phyloP scores from a whole-genome alignment of 2,113 vertebrate species.

The Siniperca chuatsi region DNA sequence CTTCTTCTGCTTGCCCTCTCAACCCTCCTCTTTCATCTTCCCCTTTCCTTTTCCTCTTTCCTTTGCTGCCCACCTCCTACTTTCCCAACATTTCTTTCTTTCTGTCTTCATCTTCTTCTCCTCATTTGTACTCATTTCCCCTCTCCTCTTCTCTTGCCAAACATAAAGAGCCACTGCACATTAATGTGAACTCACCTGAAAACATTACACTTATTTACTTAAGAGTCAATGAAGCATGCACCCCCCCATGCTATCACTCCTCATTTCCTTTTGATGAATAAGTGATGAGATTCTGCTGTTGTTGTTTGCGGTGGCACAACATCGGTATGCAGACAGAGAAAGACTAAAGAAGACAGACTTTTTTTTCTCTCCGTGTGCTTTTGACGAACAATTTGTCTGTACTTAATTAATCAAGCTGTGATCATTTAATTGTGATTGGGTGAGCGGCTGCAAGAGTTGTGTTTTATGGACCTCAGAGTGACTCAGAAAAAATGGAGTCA shows the following conservation, averaged over 20 bases:
- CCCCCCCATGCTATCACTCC: constrained; percentile 14
- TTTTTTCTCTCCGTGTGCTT: constrained; percentile 4
- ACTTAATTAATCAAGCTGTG: constrained; percentile 66
- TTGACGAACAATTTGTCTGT: constrained; percentile 54
- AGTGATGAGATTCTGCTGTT: constrained; percentile 50
- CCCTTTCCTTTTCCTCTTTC: background rate
- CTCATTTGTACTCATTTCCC: background rate
- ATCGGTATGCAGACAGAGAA: constrained; percentile 47
- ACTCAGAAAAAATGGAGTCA: constrained; percentile 67
- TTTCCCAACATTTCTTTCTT: background rate
- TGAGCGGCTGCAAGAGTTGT: constrained; percentile 41
- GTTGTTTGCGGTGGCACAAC: constrained; percentile 12
- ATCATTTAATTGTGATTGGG: constrained; percentile 70
- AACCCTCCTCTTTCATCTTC: constrained; percentile 10
- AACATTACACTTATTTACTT: background rate
- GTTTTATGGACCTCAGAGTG: constrained; percentile 57
- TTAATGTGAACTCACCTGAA: constrained; percentile 36
- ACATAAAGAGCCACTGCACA: constrained; percentile 7
- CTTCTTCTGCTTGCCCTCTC: constrained; percentile 25
- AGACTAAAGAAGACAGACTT: constrained; percentile 1
- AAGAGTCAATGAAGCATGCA: constrained; percentile 28
- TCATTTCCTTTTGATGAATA: constrained; percentile 65
- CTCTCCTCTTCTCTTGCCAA: background rate
- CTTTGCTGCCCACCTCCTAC: background rate
- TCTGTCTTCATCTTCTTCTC: background rate